Conservation (phyloP, 2,113 vertebrate genomes). For the Agapornis roseicollis region DNA sequence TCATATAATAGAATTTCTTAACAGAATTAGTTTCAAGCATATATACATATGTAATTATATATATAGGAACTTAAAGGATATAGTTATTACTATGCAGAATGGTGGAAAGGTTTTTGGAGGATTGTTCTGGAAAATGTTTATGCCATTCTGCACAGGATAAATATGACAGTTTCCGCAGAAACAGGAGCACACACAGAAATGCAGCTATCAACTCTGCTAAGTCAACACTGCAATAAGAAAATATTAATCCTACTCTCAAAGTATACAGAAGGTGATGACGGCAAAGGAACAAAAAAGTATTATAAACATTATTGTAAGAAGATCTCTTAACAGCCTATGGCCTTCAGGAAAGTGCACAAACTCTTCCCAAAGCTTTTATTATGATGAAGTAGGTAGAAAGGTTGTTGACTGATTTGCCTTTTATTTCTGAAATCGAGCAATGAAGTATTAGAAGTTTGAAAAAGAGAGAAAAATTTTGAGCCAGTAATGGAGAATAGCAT, state of each 20-base stretch:
- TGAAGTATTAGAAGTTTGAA: neutral
- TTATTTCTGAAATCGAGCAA: neutral
- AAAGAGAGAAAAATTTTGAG: neutral
- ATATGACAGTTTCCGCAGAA: neutral
- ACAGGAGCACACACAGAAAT: neutral
- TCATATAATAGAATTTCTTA: neutral
- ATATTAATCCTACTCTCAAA: conserved; percentile 1
- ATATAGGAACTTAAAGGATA: neutral
- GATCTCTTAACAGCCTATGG: neutral
- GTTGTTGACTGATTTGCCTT: neutral
- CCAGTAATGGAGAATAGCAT: neutral
- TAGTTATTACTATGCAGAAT: neutral
- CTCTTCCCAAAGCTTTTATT: neutral
- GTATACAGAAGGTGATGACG: neutral
- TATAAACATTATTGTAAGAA: neutral
- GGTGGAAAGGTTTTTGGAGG: neutral
- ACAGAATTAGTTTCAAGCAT: neutral
- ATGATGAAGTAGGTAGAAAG: neutral
- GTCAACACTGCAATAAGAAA: neutral
- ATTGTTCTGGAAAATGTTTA: neutral
- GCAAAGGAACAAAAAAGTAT: neutral
- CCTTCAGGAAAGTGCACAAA: neutral
- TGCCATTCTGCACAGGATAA: neutral
- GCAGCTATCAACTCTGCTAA: neutral
- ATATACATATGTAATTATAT: neutral